Base-by-base conservation (phyloP, 2,113 vertebrate genomes). In the Zingel zingel region DNA sequence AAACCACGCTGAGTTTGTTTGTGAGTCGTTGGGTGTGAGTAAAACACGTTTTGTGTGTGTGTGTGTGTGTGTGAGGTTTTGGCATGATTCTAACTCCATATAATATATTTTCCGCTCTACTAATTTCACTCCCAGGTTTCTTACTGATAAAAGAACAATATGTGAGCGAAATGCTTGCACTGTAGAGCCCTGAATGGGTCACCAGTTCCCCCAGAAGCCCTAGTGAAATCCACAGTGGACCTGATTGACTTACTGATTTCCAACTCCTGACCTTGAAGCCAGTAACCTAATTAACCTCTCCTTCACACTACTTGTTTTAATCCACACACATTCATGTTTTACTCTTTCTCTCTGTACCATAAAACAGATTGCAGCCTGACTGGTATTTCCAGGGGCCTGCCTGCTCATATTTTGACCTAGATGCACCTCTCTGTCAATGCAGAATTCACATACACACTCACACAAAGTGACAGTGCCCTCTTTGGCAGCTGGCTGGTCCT, bases 401-500 rank as follows among this genome's bases (percentile, higher is more conserved):
- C 16, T 48, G 12, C 59, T 56, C 23, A 21, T 77, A 25, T 50
- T 83, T 66, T 75, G 39, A 75, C 50, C 18, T 59, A 47, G 51
- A 82, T 62, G 50, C 27, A 58, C 51, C 2, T 57, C 30, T 36
- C 23, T 51, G 65, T 68, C 69, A 81, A 10, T 54, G 57, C 58
- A 62, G 25, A 39, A 27, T 56, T 48, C 23, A 54, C 39, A 47
- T 25, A 58, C 56, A 70, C 56, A 63, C 66, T 33, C 25, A 9
- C 56, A 61, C 65, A 72, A 63, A 85, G 16, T 73, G 70, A 72
- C 61, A 71, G 33, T 23, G n/a, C 25, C 51, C 79, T 82, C 30
- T 23, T 66, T 68, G 50, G 45, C 64, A 84, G 59, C 51, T 82
- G 74, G 1, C 16, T 5, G 16, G 21, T 81, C 54, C 21, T 67